Evolutionary conservation across 2,888 invertebrate genomes (phyloP), one percentile per base, ranked within the genome.

Genomic region (Apomyelois bistriatella): DNA sequence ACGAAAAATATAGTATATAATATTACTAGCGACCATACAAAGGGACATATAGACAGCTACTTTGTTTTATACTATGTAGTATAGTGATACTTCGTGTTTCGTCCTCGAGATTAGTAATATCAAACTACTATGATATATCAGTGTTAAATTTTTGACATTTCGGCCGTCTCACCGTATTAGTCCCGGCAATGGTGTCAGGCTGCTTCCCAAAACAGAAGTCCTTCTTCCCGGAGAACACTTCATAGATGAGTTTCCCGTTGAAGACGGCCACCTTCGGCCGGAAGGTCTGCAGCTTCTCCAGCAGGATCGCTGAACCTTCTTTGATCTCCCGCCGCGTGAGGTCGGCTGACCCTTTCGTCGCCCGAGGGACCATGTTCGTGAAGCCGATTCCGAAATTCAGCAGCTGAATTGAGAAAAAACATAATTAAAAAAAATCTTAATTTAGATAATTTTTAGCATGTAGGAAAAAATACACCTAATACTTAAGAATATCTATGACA

Each of bases 241-340:
- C 98, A 89, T 98, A 99, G 72, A 99, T 99, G 68, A 98, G 93
- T 92, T 99, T 99, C n/a, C 99, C 99, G 92, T 99, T 99, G 85
- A 98, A 98, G 46, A 98, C 98, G 52, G 98, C 98, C 68, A 98
- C 97, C 92, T 98, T 99, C 64, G 99, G 99, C 72, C 95, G 95
- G 92, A 95, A 98, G 77, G 95, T 95, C 85, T 95, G 94, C 70
- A 99, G 91, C 89, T 99, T 99, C 76, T 97, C 97, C 66, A 96
- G 91, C 64, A 99, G 89, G 70, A 97, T 93, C 70, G 95, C 95
- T 62, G 96, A 97, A 82, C 97, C 97, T 92, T 97, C 97, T 88
- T 97, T 97, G 76, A 97, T 97, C 92, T 97, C 97, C 81, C 97
- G 96, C 65, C 97, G 93, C 55, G 97, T 97, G 58, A 99, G 92